Evolutionary conservation across 2,888 invertebrate species (phyloP).

Genomic region (Catonia carolina): DNA sequence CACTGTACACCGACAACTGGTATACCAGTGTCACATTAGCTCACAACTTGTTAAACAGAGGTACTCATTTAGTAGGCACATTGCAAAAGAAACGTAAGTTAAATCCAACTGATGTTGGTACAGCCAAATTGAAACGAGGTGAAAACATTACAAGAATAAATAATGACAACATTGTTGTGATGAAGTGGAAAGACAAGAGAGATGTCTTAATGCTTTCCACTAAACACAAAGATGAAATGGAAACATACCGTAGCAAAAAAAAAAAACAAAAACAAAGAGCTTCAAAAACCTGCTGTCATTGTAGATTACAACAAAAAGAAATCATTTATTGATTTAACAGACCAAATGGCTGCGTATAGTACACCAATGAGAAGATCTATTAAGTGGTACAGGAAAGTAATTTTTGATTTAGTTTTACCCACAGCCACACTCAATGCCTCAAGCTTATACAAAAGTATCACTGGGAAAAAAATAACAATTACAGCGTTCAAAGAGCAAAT

Average conservation of each 20-base stretch:
- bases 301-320: background rate
- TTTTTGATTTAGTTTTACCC: background rate
- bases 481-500: background rate
- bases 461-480: background rate
- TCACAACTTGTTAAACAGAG: background rate
- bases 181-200: background rate
- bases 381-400: background rate
- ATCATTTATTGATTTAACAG: too few relatives aligned
- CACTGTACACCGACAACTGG: background rate
- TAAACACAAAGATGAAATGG: background rate
- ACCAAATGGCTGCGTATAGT: background rate
- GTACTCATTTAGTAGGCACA: background rate
- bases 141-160: background rate
- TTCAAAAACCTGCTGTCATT: background rate
- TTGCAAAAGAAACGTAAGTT: background rate
- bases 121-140: background rate
- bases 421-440: background rate
- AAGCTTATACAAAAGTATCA: background rate
- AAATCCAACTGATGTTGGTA: background rate
- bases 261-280: background rate
- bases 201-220: background rate
- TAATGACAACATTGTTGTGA: background rate
- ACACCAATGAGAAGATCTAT: background rate
- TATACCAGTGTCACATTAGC: background rate
- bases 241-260: too few relatives aligned